A percentile compares a stretch with the other conserved stretches of the same genome.
Conservation (phyloP, 2,888 invertebrate genomes). For the Euproctis similis region DNA sequence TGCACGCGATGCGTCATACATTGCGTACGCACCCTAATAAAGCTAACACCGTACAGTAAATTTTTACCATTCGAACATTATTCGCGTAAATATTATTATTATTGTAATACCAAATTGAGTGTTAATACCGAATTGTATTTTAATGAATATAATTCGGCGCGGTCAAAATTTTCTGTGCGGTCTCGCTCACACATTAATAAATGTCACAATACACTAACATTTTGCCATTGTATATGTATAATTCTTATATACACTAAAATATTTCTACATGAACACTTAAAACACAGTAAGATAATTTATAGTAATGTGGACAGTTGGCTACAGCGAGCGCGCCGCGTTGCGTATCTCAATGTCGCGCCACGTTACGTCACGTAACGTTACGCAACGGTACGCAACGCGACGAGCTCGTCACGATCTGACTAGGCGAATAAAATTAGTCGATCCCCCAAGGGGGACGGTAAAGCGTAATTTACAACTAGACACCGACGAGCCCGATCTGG, state of each 20-base stretch:
- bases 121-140: no score
- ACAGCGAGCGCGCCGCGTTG: conserved; percentile 44
- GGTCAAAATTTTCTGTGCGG: no score
- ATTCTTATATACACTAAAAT: conserved; percentile 67
- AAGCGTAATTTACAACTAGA: conserved; percentile 64
- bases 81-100: no score
- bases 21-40: no score
- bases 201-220: conserved; percentile 27
- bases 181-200: no score
- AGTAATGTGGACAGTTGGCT: conserved; percentile 64
- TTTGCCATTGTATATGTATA: conserved; percentile 52
- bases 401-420: conserved; percentile 59
- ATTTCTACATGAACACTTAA: conserved; percentile 70
- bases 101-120: no score
- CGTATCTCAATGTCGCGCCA: no score
- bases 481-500: conserved; percentile 22
- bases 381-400: conserved; percentile 27
- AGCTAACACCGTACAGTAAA: no score
- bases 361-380: conserved; percentile 42
- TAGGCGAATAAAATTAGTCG: conserved; percentile 62
- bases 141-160: no score
- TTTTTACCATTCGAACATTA: no score
- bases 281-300: conserved; percentile 60
- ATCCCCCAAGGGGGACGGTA: conserved; percentile 45
- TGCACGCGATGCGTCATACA: no score